A percentile compares a stretch with the other conserved stretches of the same genome.
Evolutionary conservation across 2,113 vertebrate species (phyloP).

Genomic region (Glaucidium brasilianum): DNA sequence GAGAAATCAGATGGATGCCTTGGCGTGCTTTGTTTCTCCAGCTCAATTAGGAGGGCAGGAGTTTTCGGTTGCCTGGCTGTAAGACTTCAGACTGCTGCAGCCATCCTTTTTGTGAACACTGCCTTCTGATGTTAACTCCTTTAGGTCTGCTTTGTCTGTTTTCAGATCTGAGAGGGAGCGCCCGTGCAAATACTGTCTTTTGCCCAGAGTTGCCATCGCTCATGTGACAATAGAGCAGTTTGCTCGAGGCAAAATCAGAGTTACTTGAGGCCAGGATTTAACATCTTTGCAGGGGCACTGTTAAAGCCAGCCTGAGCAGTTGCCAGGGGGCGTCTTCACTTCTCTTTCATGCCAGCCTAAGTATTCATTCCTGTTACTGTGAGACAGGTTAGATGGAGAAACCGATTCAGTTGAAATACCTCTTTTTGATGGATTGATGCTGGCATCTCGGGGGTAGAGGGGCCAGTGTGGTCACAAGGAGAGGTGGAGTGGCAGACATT

Average conservation of each 20-base stretch:
- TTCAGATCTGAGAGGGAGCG: background rate
- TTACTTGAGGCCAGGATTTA: background rate
- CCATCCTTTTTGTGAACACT: background rate
- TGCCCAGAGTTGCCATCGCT: background rate
- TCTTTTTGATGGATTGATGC: background rate
- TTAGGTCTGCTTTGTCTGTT: background rate
- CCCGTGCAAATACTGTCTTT: background rate
- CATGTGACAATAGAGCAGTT: accelerated
- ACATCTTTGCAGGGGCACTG: background rate
- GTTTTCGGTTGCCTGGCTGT: background rate
- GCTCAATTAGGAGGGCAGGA: accelerated
- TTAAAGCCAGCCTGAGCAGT: background rate
- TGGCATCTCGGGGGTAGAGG: accelerated
- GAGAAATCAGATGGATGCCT: background rate
- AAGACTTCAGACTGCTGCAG: background rate
- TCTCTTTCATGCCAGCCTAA: background rate
- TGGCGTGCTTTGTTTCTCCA: background rate
- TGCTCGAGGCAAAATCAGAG: background rate
- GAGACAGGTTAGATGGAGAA: background rate
- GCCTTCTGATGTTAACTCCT: background rate
- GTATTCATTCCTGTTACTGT: accelerated
- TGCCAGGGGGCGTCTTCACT: background rate
- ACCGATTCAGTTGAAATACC: background rate
- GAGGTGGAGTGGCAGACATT: background rate
- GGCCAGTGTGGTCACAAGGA: background rate